Percentiles rank a stretch among this genome's conserved stretches.
Conservation (phyloP, 2,888 invertebrate genomes). For the Malthinus flaveolus region DNA sequence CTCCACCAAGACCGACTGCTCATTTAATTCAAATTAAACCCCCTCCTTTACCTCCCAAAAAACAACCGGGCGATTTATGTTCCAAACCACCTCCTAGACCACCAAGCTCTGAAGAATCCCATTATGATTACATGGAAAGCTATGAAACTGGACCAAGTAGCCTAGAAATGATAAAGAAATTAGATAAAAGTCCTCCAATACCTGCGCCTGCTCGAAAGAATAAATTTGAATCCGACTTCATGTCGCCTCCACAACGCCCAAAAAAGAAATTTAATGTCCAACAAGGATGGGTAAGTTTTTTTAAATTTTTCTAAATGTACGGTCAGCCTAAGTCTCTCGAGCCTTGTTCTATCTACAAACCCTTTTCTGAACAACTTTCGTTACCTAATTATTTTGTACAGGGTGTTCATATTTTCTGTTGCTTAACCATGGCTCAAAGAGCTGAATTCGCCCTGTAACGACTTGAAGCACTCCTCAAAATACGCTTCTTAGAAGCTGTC, state of each 20-base stretch:
- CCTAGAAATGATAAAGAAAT: conserved; percentile 36
- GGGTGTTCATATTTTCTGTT: no score
- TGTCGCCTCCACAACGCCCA: conserved; percentile 52
- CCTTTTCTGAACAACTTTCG: no score
- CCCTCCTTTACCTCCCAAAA: conserved; percentile 74
- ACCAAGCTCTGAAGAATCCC: conserved; percentile 60
- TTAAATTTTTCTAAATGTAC: no score
- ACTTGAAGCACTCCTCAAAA: no score
- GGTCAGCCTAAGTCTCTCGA: no score
- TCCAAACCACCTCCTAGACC: conserved; percentile 69
- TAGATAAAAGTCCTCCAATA: conserved; percentile 60
- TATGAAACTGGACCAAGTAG: conserved; percentile 50
- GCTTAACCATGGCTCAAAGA: background rate
- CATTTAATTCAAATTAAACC: conserved; percentile 65
- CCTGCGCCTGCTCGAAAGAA: conserved; percentile 64
- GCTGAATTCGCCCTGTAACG: background rate
- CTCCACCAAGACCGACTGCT: conserved; percentile 70
- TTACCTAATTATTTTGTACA: no score
- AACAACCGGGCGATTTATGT: conserved; percentile 61
- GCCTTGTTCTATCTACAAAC: no score
- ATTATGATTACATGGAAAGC: conserved; percentile 61
- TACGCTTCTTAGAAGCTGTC: background rate
- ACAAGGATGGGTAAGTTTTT: conserved; percentile 31
- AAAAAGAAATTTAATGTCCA: conserved; percentile 43
- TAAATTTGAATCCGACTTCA: conserved; percentile 55